phyloP scores from a whole-genome alignment of 53 echinoderm and acorn worm genomes.

The Crossaster papposus region DNA sequence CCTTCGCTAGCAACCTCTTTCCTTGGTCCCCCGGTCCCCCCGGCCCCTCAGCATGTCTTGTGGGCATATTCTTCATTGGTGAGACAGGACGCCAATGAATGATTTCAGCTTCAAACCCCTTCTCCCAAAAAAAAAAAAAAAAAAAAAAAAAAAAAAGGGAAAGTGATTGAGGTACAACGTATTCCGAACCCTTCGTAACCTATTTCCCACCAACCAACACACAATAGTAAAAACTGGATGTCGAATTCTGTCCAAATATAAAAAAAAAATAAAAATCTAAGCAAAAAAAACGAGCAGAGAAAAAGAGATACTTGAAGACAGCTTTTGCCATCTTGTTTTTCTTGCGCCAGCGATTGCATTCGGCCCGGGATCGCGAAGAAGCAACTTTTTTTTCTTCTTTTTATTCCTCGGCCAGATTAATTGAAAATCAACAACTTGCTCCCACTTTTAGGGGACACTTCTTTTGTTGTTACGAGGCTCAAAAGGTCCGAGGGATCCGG shows the following conservation, averaged over 20 bases:
- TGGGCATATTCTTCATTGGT: slow-evolving; percentile 26
- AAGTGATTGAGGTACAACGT: neutral
- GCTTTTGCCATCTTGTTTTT: slow-evolving; percentile 25
- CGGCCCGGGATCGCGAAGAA: slow-evolving; percentile 1
- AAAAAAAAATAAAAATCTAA: neutral
- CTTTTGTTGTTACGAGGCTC: slow-evolving; percentile 56
- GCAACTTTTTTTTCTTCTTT: slow-evolving; percentile 58
- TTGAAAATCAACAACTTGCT: slow-evolving; percentile 59
- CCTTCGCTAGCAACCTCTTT: slow-evolving; percentile 3
- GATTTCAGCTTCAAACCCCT: slow-evolving; percentile 35
- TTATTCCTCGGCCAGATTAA: slow-evolving; percentile 34
- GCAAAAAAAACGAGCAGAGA: too few relatives aligned
- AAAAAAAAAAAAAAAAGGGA: too few relatives aligned
- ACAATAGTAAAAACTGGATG: neutral
- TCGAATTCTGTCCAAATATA: neutral
- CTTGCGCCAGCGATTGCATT: slow-evolving; percentile 11
- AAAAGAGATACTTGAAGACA: too few relatives aligned
- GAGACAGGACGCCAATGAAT: slow-evolving; percentile 32
- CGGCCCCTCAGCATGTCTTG: slow-evolving; percentile 40
- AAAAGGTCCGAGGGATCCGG: slow-evolving; percentile 35
- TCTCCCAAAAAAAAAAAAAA: neutral
- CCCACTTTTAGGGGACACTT: slow-evolving; percentile 35
- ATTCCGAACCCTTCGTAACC: neutral
- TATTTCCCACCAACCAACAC: neutral
- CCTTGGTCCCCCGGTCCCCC: slow-evolving; percentile 34